Conservation (phyloP, 2,113 vertebrate genomes). For the Gallinago paraguaiae region DNA sequence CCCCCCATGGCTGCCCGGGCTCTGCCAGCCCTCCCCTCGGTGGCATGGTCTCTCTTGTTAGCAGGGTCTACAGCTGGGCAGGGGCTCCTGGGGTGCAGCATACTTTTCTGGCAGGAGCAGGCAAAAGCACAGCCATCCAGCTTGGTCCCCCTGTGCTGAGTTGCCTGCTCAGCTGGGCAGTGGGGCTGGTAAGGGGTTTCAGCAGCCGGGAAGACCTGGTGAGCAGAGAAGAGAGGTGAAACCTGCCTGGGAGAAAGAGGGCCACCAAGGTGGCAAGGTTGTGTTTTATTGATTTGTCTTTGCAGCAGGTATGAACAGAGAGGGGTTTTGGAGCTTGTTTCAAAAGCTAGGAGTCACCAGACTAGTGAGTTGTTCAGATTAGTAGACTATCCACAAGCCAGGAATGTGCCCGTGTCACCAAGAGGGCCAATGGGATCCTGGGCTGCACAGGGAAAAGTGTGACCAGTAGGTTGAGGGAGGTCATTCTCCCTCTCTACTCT, state of each 20-base stretch:
- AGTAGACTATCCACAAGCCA: too few species aligned
- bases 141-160: accelerated
- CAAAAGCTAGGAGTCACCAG: neutral
- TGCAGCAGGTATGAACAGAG: neutral
- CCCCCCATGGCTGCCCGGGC: accelerated
- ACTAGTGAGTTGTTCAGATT: neutral
- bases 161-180: neutral
- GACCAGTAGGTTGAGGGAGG: too few species aligned
- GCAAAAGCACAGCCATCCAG: neutral
- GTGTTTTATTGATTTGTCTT: neutral
- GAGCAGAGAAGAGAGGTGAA: neutral
- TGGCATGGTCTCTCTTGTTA: accelerated
- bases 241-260: neutral
- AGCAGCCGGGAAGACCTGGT: neutral
- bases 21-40: neutral
- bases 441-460: too few species aligned
- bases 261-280: accelerated
- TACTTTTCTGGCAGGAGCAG: neutral
- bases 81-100: accelerated
- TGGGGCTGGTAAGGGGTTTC: neutral
- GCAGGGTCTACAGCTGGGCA: neutral
- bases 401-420: too few species aligned
- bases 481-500: too few species aligned
- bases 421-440: too few species aligned
- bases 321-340: neutral